Percentiles rank a stretch among this genome's conserved stretches.
Evolutionary conservation across 2,797 vertebrate species (phyloP).

Genomic region (Molossus alvarezi): DNA sequence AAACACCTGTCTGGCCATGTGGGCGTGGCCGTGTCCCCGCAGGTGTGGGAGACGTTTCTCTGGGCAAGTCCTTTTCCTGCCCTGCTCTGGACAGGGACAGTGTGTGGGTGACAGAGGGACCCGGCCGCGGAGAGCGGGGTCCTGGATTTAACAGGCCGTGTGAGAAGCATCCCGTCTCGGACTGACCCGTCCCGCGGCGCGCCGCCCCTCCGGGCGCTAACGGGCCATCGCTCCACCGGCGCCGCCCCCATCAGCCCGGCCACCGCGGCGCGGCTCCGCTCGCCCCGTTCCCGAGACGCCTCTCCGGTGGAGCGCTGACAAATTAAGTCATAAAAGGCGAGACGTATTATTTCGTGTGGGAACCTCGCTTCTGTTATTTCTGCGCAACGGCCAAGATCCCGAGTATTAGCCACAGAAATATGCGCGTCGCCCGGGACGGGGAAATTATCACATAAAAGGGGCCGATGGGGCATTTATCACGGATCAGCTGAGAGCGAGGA

Average conservation of each 20-base stretch:
- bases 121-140: background rate
- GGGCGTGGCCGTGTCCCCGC: accelerated
- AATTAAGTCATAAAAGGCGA: slow-evolving; percentile 82
- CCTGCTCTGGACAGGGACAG: too few relatives aligned
- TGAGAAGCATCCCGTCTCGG: slow-evolving; percentile 40
- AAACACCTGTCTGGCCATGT: accelerated
- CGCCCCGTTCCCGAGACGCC: slow-evolving; percentile 71
- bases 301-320: slow-evolving; percentile 77
- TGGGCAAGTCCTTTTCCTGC: accelerated
- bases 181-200: accelerated
- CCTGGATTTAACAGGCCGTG: slow-evolving; percentile 33
- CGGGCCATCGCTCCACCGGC: slow-evolving; percentile 36
- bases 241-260: slow-evolving; percentile 53
- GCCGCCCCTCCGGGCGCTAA: slow-evolving; percentile 38
- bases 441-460: slow-evolving; percentile 48
- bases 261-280: background rate
- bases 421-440: slow-evolving; percentile 59
- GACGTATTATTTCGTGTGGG: slow-evolving; percentile 77
- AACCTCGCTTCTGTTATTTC: slow-evolving; percentile 69
- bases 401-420: slow-evolving; percentile 52
- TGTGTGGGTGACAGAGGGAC: background rate
- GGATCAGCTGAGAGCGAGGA: background rate
- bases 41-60: too few relatives aligned
- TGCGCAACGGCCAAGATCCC: slow-evolving; percentile 68
- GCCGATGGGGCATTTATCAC: background rate